Percentiles rank a stretch among this genome's conserved stretches.
These are phyloP conservation scores for Trisateles emortualis DNA, from an alignment of 2,888 invertebrate species.

Conservation along the genomic window DNA sequence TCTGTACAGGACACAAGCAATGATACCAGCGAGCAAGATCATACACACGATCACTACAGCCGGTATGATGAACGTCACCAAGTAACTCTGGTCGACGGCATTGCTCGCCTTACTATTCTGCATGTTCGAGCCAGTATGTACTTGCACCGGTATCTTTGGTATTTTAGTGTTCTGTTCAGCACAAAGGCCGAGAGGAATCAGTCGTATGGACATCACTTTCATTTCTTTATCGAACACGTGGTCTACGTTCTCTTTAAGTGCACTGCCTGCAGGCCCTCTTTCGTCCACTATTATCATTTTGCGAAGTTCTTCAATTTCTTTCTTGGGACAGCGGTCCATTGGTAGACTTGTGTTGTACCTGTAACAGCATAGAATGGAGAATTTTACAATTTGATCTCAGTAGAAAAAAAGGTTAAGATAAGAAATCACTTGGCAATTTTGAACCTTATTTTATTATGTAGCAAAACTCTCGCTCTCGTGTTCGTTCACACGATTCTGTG, in stretches of 20 bases:
- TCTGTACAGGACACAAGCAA: slow-evolving; percentile 95
- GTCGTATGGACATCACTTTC: slow-evolving; percentile 88
- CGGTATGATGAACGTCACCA: slow-evolving; percentile 95
- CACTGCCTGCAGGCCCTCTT: slow-evolving; percentile 63
- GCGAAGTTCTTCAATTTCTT: slow-evolving; percentile 91
- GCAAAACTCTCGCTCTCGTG: too few relatives aligned
- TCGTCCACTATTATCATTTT: slow-evolving; percentile 90
- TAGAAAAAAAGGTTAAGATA: too few relatives aligned
- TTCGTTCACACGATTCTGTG: too few relatives aligned
- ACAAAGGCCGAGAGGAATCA: slow-evolving; percentile 88
- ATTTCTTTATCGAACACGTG: slow-evolving; percentile 91
- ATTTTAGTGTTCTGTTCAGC: slow-evolving; percentile 78
- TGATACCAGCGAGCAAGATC: slow-evolving; percentile 94
- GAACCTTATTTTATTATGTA: too few relatives aligned
- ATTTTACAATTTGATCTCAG: not conserved
- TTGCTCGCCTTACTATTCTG: slow-evolving; percentile 67
- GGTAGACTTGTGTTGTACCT: slow-evolving; percentile 93
- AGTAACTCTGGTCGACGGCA: slow-evolving; percentile 74
- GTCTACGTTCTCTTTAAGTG: slow-evolving; percentile 86
- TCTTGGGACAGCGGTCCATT: slow-evolving; percentile 91
- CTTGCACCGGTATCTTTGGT: slow-evolving; percentile 58
- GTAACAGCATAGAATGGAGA: slow-evolving; percentile 17
- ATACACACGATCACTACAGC: slow-evolving; percentile 95
- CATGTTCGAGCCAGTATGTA: slow-evolving; percentile 57
- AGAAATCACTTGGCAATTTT: too few relatives aligned